These are phyloP conservation scores for Rotaria magnacalcarata DNA, from an alignment of 2,888 invertebrate genomes.

Conservation along the genomic window DNA sequence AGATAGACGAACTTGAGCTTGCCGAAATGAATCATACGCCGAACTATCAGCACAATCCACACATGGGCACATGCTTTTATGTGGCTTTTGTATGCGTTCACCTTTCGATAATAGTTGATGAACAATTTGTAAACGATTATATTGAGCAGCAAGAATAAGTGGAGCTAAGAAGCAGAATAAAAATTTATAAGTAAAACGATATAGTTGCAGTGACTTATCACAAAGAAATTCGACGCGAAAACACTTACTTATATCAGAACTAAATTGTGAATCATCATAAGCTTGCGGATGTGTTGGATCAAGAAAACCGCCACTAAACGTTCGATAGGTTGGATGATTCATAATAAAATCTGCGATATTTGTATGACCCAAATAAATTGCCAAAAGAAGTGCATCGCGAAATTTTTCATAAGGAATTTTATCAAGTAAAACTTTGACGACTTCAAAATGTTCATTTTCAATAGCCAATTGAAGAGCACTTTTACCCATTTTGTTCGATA, in stretches of 20 bases:
- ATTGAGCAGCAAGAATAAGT: conserved; percentile 54
- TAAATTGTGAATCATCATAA: conserved; percentile 55
- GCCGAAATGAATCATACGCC: conserved; percentile 55
- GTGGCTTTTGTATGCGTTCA: conserved; percentile 54
- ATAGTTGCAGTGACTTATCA: too few species aligned
- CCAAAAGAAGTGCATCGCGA: conserved; percentile 55
- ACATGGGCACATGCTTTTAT: conserved; percentile 54
- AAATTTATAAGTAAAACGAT: background rate
- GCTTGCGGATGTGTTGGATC: conserved; percentile 54
- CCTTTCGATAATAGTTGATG: conserved; percentile 52
- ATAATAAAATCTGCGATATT: conserved; percentile 57
- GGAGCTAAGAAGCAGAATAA: conserved; percentile 48
- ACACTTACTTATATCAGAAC: conserved; percentile 51
- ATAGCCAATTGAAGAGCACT: conserved; percentile 28
- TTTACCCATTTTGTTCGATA: conserved; percentile 18
- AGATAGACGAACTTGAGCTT: conserved; percentile 55
- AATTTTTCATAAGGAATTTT: conserved; percentile 53
- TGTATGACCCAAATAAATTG: conserved; percentile 56
- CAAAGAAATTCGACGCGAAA: too few species aligned
- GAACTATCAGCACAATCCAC: conserved; percentile 53
- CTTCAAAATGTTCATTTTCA: conserved; percentile 41
- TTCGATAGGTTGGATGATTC: conserved; percentile 54
- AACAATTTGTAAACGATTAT: conserved; percentile 55
- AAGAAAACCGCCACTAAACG: conserved; percentile 54
- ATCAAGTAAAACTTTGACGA: conserved; percentile 49